phyloP scores from a whole-genome alignment of 2,797 vertebrate species.

The Platalea minor region DNA sequence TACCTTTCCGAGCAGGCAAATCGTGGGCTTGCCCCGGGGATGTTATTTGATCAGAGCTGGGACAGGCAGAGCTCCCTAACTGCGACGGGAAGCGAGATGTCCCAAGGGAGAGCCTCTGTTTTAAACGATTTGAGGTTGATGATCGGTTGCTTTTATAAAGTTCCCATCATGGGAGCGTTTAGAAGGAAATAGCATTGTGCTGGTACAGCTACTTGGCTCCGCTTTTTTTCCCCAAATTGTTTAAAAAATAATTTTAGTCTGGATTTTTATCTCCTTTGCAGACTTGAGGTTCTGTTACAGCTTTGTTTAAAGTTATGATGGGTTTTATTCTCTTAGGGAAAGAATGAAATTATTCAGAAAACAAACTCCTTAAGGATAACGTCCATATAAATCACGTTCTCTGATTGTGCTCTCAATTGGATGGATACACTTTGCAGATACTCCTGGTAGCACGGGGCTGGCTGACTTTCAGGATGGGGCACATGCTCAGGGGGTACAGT shows the following conservation, averaged over 20 bases:
- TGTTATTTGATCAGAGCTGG: neutral
- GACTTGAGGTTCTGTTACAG: neutral
- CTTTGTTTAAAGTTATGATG: neutral
- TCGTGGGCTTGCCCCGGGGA: rapidly evolving
- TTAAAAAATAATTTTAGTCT: neutral
- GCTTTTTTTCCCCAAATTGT: neutral
- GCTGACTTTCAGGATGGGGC: neutral
- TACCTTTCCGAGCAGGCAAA: neutral
- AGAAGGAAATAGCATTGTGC: neutral
- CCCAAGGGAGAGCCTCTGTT: neutral
- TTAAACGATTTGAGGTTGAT: neutral
- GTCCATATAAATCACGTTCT: neutral
- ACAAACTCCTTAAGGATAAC: neutral
- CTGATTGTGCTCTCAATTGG: neutral
- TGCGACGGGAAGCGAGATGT: neutral
- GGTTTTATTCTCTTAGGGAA: neutral
- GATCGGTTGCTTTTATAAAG: neutral
- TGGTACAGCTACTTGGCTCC: neutral
- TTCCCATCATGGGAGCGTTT: neutral
- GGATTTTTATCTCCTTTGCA: neutral
- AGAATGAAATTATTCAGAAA: neutral
- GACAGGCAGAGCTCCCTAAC: neutral
- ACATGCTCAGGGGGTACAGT: rapidly evolving
- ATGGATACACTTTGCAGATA: neutral
- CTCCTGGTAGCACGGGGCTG: neutral